Conservation (phyloP, 2,797 vertebrate genomes). For the Aldrovandia affinis region DNA sequence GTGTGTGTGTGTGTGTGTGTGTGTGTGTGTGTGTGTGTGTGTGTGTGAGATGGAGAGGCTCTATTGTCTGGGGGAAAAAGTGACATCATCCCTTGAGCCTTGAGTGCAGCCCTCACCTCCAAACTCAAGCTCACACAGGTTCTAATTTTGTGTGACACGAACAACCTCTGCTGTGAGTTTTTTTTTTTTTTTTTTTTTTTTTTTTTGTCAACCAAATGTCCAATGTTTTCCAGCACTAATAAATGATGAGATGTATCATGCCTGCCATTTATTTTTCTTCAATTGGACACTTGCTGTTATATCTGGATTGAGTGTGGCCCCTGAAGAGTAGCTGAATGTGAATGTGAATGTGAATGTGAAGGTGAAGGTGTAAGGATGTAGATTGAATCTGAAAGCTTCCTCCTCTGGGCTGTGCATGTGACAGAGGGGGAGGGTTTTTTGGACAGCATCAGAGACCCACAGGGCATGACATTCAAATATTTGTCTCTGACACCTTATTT, state of each 20-base stretch:
- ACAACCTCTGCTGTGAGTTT: background rate
- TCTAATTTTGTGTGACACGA: background rate
- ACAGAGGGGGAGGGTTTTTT: background rate
- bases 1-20: background rate
- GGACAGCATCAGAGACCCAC: background rate
- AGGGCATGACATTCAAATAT: background rate
- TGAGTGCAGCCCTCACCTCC: background rate
- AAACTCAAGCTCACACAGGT: background rate
- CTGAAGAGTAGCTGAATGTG: background rate
- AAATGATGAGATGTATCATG: conserved; percentile 13
- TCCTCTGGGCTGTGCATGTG: background rate
- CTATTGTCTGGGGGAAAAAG: background rate
- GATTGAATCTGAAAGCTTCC: background rate
- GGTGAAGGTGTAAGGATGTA: background rate
- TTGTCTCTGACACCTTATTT: background rate
- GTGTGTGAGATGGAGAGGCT: background rate
- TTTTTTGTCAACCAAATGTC: too few relatives aligned
- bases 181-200: background rate
- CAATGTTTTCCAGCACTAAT: conserved; percentile 8
- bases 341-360: background rate
- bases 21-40: background rate
- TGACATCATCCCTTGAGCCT: background rate
- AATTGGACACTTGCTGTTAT: too few relatives aligned
- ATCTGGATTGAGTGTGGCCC: background rate
- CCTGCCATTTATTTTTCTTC: background rate